Evolutionary conservation across 1,140 invertebrate genomes (phyloP), one percentile per base, ranked within the genome.

Genomic region (Mylabris phalerata): DNA sequence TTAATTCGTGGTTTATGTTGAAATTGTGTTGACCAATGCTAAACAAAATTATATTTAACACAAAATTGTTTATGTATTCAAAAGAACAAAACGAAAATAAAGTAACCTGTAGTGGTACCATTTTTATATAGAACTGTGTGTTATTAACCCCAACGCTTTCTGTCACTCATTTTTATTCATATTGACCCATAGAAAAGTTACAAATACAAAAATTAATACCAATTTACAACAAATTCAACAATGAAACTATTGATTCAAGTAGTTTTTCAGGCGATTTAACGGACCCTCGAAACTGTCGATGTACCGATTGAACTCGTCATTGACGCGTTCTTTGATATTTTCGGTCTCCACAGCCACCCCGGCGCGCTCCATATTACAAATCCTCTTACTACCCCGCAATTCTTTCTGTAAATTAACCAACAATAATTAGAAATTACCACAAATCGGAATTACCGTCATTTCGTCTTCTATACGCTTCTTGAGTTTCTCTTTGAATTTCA

Each of bases 261-360:
- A 42, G 19, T 9, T 13, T 24, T 32, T 39, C n/a, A 50, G 39
- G 9, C 48, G 48, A 41, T 61, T 61, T 3, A 66, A 55, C 1
- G 64, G 59, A 7, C 48, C 27, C 19, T 66, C 55, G 10, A 67
- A 51, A 49, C 63, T 59, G 2, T 59, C 61, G 10, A 59, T 50
- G 40, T 67, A 62, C 26, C 43, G 63, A 9, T 59, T 62, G 27
- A 43, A 62, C 11, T 66, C 64, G 25, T 67, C 59, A 38, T 56
- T 50, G 10, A 52, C 1, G 9, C 11, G 41, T 0, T 38, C 50
- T 11, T 52, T 54, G 51, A 47, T 52, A 42, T 66, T 59, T 3
- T 48, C 48, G 27, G 41, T 49, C 43, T 51, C 41, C 2, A 47
- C 4, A 9, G 43, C 43, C 4, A 48, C 13, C 7, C 40, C 50